Evolutionary conservation across 2,113 vertebrate genomes (phyloP), one percentile per base, ranked within the genome.

Genomic region (Xenopus borealis): DNA sequence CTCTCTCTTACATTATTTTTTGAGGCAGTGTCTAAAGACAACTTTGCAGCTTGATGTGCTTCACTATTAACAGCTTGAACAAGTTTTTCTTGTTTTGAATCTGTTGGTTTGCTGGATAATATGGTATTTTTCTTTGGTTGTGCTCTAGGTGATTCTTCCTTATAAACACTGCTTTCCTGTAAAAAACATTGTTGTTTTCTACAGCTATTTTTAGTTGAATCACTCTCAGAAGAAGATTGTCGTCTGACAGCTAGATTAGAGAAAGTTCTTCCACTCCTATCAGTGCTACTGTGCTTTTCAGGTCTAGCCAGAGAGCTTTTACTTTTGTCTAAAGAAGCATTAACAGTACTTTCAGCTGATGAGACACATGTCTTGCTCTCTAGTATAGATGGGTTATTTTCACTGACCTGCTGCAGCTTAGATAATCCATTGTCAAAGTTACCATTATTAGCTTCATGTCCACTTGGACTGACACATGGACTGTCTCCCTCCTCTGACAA

Each of bases 361-460:
- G 65, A 45, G 33, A 57, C 52, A 55, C n/a, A 17, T 10, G 64
- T 16, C 13, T 62, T 19, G n/a, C 72, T 78, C 78, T 82, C 83
- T 81, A 84, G 81, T 66, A 82, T 85, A 63, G 47, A 63, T 79
- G 81, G 78, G 66, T 82, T 80, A 81, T 65, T 27, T 23, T 67
- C 72, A 12, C 1, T 68, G 78, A 78, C 1, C 62, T 20, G 76
- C 13, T 18, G 79, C 78, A 7, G 64, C 1, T 66, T 58, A n/a
- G 82, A 83, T 64, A 80, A 82, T 73, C 82, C 83, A 2, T 44
- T 80, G 79, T 81, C 79, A 71, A 82, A n/a, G 10, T 40, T 73
- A 58, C 63, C 72, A 47, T 66, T 73, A n/a, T 13, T n/a, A 17
- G 13, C 23, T 11, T 46, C 33, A 4, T 65, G 64, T 62, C 23